Conservation (phyloP, 2,888 invertebrate genomes). For the Slavum lentiscoides region DNA sequence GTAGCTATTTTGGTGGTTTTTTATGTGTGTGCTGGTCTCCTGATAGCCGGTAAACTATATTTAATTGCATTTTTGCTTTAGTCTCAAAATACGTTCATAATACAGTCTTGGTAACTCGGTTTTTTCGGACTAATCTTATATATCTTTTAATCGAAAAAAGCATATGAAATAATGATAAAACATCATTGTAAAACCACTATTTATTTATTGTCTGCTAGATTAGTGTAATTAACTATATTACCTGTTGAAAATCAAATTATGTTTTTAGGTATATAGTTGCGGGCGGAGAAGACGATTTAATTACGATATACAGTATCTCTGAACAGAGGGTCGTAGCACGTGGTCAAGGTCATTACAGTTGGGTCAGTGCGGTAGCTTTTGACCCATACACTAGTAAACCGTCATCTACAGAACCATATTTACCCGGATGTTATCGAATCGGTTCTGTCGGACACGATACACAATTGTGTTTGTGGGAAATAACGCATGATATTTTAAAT, state of each 20-base stretch:
- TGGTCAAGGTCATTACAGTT: conserved; percentile 95
- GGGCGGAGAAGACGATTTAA: conserved; percentile 97
- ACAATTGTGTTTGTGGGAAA: conserved; percentile 96
- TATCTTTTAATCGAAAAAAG: no score
- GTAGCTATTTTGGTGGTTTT: conserved; percentile 97
- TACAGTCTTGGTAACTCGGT: background rate
- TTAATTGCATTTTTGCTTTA: background rate
- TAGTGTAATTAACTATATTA: background rate
- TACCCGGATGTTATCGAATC: conserved; percentile 75
- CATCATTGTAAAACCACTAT: background rate
- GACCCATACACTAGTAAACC: conserved; percentile 69
- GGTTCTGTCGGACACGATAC: conserved; percentile 98
- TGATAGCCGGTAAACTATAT: conserved; percentile 68
- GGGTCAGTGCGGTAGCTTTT: conserved; percentile 97
- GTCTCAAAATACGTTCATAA: background rate
- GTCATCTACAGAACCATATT: conserved; percentile 31
- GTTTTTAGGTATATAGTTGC: conserved; percentile 78
- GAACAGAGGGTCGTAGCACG: conserved; percentile 94
- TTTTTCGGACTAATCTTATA: no score
- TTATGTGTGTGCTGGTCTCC: conserved; percentile 98
- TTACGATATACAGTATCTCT: conserved; percentile 93
- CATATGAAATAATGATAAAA: no score
- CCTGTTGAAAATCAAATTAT: background rate
- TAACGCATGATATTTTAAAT: conserved; percentile 87
- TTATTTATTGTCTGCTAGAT: background rate